Conservation (phyloP, 2,113 vertebrate species). For the Turnix velox region DNA sequence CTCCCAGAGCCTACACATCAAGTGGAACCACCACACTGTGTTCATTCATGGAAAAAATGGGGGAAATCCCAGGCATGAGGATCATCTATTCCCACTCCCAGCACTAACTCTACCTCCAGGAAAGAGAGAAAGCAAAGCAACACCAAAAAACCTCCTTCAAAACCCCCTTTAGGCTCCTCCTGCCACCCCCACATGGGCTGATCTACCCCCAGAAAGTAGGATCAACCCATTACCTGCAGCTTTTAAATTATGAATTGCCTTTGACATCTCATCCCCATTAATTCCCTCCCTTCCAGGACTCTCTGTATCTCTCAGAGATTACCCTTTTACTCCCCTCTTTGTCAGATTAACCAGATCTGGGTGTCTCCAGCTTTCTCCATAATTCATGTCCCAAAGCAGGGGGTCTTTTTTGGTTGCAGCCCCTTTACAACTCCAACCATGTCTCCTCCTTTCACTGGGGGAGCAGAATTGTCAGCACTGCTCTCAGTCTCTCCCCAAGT, state of each 20-base stretch:
- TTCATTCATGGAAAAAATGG: background rate
- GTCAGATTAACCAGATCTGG: background rate
- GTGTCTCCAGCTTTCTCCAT: conserved; percentile 11
- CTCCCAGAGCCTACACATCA: background rate
- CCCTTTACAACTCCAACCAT: background rate
- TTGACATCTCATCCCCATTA: background rate
- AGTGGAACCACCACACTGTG: background rate
- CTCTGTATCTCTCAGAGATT: background rate
- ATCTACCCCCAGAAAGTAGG: background rate
- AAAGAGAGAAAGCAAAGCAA: background rate
- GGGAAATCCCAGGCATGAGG: rapidly evolving
- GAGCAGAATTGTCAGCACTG: background rate
- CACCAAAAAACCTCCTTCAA: background rate
- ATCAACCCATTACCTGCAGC: background rate
- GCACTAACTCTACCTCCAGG: background rate
- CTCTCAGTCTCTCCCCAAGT: background rate
- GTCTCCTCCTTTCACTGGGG: background rate
- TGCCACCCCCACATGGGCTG: rapidly evolving
- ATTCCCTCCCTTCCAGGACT: background rate
- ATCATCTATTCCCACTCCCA: background rate
- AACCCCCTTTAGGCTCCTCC: background rate
- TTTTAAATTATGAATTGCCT: background rate
- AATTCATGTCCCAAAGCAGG: background rate
- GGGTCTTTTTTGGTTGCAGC: background rate
- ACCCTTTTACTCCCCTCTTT: conserved; percentile 1